These are phyloP conservation scores for Albula goreensis DNA, from an alignment of 2,113 vertebrate genomes.

Conservation along the genomic window DNA sequence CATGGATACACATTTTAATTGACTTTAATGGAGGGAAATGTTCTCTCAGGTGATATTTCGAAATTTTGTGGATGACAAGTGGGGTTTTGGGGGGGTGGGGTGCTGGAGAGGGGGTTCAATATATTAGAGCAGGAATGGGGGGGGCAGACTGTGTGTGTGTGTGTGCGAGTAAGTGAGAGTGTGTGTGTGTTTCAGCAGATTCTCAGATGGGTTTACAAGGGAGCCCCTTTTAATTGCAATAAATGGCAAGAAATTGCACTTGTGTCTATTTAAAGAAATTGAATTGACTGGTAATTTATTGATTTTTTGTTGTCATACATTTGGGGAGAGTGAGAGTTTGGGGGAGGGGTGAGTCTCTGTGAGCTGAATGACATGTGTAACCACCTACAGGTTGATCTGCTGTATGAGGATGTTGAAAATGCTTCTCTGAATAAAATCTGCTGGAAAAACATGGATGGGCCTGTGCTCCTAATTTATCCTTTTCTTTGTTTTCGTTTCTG, in stretches of 20 bases:
- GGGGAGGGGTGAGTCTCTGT: constrained; percentile 74
- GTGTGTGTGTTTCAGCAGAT: background rate
- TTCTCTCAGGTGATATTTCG: background rate
- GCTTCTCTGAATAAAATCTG: constrained; percentile 83
- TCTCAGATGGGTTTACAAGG: no score
- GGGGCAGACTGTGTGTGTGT: background rate
- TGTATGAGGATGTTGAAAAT: constrained; percentile 84
- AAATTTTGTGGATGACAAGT: no score
- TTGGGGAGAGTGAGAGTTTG: constrained; percentile 70
- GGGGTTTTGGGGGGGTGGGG: no score
- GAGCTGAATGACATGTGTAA: constrained; percentile 75
- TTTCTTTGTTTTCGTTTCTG: constrained; percentile 75
- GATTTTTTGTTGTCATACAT: constrained; percentile 60
- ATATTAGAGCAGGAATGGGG: no score
- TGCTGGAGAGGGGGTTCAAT: no score
- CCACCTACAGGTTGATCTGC: constrained; percentile 73
- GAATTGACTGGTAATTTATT: constrained; percentile 74
- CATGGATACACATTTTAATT: background rate
- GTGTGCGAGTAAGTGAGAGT: background rate
- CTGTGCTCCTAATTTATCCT: constrained; percentile 80
- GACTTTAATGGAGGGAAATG: background rate
- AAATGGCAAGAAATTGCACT: constrained; percentile 77
- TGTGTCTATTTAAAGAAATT: constrained; percentile 54
- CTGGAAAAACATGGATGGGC: constrained; percentile 78
- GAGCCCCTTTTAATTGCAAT: constrained; percentile 36